Conservation (phyloP, 2,113 vertebrate genomes). For the Columbina picui region DNA sequence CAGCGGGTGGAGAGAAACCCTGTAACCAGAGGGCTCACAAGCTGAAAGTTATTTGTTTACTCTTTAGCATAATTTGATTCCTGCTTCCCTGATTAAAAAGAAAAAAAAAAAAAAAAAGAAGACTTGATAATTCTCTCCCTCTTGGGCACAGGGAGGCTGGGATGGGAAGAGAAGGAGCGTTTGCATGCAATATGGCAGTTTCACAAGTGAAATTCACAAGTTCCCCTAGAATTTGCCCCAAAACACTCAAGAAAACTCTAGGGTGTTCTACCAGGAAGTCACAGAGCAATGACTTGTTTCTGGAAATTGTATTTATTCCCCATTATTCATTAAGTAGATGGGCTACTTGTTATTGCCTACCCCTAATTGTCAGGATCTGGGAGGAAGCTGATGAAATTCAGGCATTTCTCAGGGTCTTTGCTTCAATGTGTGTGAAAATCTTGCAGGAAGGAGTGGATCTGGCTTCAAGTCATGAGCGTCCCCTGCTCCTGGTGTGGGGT, state of each 20-base stretch:
- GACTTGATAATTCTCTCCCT: not conserved
- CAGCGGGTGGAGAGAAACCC: not conserved
- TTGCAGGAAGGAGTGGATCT: rapidly evolving
- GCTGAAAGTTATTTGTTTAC: not conserved
- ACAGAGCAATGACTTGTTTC: not conserved
- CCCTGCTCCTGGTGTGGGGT: rapidly evolving
- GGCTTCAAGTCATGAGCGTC: rapidly evolving
- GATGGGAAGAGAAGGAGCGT: not conserved
- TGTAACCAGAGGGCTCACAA: not conserved
- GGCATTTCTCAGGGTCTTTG: not conserved
- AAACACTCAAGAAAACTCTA: not conserved
- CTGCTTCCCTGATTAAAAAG: not conserved
- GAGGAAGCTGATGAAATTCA: not conserved
- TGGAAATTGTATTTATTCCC: not conserved
- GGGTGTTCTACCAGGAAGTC: not conserved
- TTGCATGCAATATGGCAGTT: not conserved
- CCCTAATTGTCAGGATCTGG: not conserved
- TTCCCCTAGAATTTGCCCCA: not conserved
- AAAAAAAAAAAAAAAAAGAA: not conserved
- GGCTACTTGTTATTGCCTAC: not conserved
- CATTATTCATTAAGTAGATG: not conserved
- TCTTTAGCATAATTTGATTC: constrained; percentile 18
- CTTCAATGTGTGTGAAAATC: not conserved
- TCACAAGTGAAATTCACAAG: not conserved
- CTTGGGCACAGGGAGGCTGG: not conserved